Evolutionary conservation across 2,797 vertebrate species (phyloP).

Genomic region (Typhlichthys subterraneus): DNA sequence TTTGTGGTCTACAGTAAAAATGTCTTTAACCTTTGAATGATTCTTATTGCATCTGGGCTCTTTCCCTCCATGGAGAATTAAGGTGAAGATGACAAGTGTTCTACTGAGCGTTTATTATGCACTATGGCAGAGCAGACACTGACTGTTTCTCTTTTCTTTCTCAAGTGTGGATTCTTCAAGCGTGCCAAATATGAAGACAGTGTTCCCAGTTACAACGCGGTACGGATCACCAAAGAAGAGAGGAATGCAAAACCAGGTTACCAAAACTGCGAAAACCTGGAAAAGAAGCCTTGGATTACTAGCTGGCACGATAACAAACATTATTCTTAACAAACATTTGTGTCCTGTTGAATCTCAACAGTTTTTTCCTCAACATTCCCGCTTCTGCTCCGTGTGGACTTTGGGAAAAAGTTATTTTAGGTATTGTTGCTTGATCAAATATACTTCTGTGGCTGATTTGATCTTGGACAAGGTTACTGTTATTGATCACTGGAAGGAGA

Average conservation of each 20-base stretch:
- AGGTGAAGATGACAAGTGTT: too few relatives aligned
- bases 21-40: too few relatives aligned
- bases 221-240: constrained; percentile 90
- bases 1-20: too few relatives aligned
- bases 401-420: constrained; percentile 22
- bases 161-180: constrained; percentile 93
- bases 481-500: constrained; percentile 47
- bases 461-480: constrained; percentile 24
- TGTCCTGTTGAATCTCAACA: constrained; percentile 35
- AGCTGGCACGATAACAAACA: constrained; percentile 84
- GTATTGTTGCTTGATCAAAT: constrained; percentile 24
- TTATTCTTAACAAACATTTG: constrained; percentile 79
- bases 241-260: constrained; percentile 78
- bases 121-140: too few relatives aligned
- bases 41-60: too few relatives aligned
- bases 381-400: constrained; percentile 30
- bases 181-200: constrained; percentile 90
- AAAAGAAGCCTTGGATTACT: constrained; percentile 93
- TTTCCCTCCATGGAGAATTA: too few relatives aligned
- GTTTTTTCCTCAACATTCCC: constrained; percentile 22
- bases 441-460: constrained; percentile 24
- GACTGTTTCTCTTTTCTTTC: constrained; percentile 7
- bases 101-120: too few relatives aligned
- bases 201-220: constrained; percentile 90
- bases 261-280: constrained; percentile 69